Base-by-base conservation (phyloP, 2,113 vertebrate species). In the Felis chaus region DNA sequence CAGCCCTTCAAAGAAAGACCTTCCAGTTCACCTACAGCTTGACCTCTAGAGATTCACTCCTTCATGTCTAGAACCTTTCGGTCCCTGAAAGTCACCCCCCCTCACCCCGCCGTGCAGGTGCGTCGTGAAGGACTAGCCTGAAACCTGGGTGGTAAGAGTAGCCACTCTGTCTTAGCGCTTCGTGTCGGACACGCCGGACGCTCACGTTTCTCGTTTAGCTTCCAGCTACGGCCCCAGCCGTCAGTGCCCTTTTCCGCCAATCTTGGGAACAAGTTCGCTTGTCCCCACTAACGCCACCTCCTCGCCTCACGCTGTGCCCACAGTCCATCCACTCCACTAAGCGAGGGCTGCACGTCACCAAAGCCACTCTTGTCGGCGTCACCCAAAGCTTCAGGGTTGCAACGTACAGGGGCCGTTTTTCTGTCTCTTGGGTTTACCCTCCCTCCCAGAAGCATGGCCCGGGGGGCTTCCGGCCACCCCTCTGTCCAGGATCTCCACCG, bases 81-180 rank as follows among this genome's bases (percentile, higher is more conserved):
- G 3, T 41, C 63, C 18, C 25, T 23, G 25, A 71, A 55, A 79
- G 50, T 53, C 25, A 73, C 7, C 18, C n/a, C 16, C 1, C 45
- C 8, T 8, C 45, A 0, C 45, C 45, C 45, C 7, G 1, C 73
- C 31, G 0, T 3, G 10, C 5, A 33, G 21, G 33, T 16, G 10
- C 12, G 27, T 10, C 53, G 61, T 68, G 63, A 23, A 94, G 50
- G 27, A 39, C 80, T 10, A 45, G 41, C 0, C 82, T 7, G 21
- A 69, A 89, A 53, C 14, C 33, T 80, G 94, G 57, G 50, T 36
- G 27, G 9, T 41, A 23, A 81, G 8, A 31, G 18, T 5, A 27
- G 50, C 25, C 33, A 9, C 76, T 39, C 3, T 14, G 6, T 48
- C 45, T 57, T 16, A 41, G 68, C 48, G 11, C 39, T 41, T 7